Conservation (phyloP, 2,888 invertebrate genomes). For the Stenotaenia linearis region DNA sequence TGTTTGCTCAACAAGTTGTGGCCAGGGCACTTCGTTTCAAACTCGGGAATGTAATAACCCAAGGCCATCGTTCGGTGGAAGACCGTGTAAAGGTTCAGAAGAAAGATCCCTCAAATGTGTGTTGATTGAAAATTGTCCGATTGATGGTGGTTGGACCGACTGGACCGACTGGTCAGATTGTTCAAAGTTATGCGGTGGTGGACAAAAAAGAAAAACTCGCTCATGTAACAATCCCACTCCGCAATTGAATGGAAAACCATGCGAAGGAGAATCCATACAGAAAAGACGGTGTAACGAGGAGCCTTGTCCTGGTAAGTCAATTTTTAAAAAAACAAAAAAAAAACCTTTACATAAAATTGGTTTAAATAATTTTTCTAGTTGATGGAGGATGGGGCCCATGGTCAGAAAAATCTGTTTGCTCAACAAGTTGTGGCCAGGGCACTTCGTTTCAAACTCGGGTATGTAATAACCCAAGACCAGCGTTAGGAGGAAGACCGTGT, state of each 20-base stretch:
- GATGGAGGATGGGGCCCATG: conserved; percentile 47
- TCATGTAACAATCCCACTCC: conserved; percentile 46
- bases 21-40: conserved; percentile 43
- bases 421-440: conserved; percentile 46
- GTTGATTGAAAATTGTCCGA: neutral
- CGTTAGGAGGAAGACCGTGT: conserved; percentile 48
- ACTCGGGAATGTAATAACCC: conserved; percentile 44
- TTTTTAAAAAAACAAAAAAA: neutral
- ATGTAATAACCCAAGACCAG: conserved; percentile 46
- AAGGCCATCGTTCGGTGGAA: conserved; percentile 47
- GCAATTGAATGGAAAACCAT: conserved; percentile 48
- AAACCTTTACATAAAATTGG: too few species aligned
- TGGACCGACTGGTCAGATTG: too few species aligned
- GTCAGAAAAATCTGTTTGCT: conserved; percentile 47
- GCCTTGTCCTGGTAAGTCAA: conserved; percentile 46
- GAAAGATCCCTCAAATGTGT: conserved; percentile 31
- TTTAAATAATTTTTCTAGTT: conserved; percentile 38
- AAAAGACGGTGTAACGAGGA: conserved; percentile 43
- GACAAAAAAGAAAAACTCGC: too few species aligned
- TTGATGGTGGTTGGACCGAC: too few species aligned
- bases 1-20: conserved; percentile 47
- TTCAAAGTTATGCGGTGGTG: too few species aligned
- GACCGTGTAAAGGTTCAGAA: conserved; percentile 46
- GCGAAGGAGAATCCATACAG: conserved; percentile 43
- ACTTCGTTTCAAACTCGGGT: conserved; percentile 41